phyloP scores from a whole-genome alignment of 2,888 invertebrate species.

The Dicranocentrus wangi region DNA sequence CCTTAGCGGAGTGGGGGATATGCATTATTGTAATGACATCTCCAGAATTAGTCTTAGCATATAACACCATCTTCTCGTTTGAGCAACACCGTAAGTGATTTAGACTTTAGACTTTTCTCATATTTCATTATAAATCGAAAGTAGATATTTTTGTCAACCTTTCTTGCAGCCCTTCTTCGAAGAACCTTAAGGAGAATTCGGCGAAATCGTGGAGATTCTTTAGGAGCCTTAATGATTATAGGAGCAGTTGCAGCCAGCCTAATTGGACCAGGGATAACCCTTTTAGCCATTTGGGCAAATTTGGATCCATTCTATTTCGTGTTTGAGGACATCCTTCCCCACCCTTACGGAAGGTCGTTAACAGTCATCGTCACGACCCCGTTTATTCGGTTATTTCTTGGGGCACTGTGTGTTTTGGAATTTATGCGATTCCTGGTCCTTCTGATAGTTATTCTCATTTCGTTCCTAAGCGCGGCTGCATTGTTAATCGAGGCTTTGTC shows the following conservation, averaged over 20 bases:
- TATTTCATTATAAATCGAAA: not conserved
- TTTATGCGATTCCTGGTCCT: not conserved
- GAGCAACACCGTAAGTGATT: not conserved
- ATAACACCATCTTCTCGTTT: not conserved
- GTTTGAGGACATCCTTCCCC: not conserved
- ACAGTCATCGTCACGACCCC: not conserved
- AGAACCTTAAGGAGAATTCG: not conserved
- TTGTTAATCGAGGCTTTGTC: too few relatives aligned
- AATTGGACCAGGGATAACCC: not conserved
- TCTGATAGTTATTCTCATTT: not conserved
- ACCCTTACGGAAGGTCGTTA: not conserved
- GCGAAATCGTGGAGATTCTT: not conserved
- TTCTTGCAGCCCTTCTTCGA: not conserved
- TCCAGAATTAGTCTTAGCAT: not conserved
- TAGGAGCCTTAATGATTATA: not conserved
- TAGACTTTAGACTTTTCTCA: not conserved
- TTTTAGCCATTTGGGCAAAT: not conserved
- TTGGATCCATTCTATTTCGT: constrained; percentile 7
- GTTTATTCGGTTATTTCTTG: not conserved
- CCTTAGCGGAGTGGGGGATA: not conserved
- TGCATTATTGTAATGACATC: not conserved
- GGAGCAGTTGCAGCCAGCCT: not conserved
- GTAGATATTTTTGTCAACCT: not conserved
- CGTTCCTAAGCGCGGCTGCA: too few relatives aligned
- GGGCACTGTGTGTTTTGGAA: not conserved